These are phyloP conservation scores for Kradibia gibbosae DNA, from an alignment of 1,140 invertebrate genomes.

Conservation along the genomic window DNA sequence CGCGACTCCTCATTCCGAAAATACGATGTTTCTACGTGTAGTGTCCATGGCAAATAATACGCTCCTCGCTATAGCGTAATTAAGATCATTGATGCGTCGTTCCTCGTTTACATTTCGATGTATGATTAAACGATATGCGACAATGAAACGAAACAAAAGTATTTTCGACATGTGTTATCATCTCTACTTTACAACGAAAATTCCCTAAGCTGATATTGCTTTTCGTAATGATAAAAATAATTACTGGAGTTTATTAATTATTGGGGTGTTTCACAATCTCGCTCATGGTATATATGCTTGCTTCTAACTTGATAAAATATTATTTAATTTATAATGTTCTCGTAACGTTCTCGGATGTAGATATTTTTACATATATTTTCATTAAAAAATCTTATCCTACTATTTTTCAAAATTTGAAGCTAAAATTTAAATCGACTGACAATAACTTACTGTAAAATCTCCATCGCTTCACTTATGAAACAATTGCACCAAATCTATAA, in stretches of 20 bases:
- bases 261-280: neutral
- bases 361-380: too few species aligned
- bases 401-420: too few species aligned
- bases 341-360: too few species aligned
- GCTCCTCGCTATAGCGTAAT: conserved; percentile 61
- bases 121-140: conserved; percentile 58
- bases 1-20: neutral
- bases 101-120: conserved; percentile 58
- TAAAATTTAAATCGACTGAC: too few species aligned
- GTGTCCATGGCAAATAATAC: conserved; percentile 4
- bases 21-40: neutral
- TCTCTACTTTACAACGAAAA: neutral
- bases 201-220: neutral
- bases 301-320: too few species aligned
- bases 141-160: conserved; percentile 39
- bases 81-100: conserved; percentile 59
- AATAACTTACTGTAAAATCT: too few species aligned
- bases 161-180: neutral
- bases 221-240: neutral
- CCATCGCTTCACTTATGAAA: too few species aligned
- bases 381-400: too few species aligned
- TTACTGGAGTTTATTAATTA: neutral
- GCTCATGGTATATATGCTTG: neutral
- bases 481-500: too few species aligned
- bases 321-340: too few species aligned